Evolutionary conservation across 2,888 invertebrate genomes (phyloP).

Genomic region (Brachynemurus nebulosus): DNA sequence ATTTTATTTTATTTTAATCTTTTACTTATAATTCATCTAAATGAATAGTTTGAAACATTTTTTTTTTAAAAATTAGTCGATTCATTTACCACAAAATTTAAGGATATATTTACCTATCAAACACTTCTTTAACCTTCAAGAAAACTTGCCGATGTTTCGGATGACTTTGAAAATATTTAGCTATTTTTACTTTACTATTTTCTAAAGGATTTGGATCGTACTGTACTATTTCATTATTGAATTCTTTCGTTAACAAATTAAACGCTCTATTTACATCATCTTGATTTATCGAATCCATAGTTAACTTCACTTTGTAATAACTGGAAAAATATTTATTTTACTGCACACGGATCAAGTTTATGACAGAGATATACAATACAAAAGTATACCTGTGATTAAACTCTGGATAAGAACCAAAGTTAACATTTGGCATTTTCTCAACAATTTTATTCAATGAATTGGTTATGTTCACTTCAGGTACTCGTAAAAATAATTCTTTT

Average conservation of each 20-base stretch:
- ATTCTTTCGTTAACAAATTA: slow-evolving; percentile 27
- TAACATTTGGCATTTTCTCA: slow-evolving; percentile 33
- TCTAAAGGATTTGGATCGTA: slow-evolving; percentile 18
- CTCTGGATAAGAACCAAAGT: slow-evolving; percentile 40
- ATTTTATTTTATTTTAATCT: too few species aligned
- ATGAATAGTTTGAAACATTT: too few species aligned
- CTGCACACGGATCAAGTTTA: too few species aligned
- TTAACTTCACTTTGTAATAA: slow-evolving; percentile 35
- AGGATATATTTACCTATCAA: too few species aligned
- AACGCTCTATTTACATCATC: slow-evolving; percentile 28
- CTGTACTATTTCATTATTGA: slow-evolving; percentile 17
- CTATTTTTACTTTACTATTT: slow-evolving; percentile 18
- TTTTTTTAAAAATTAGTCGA: too few species aligned
- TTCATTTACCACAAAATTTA: too few species aligned
- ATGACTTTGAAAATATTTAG: too few species aligned
- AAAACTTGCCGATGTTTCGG: too few species aligned
- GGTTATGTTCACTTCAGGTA: slow-evolving; percentile 33
- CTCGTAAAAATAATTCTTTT: slow-evolving; percentile 32
- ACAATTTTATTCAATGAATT: slow-evolving; percentile 29
- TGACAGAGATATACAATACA: too few species aligned
- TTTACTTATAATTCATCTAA: too few species aligned
- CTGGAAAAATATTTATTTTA: slow-evolving; percentile 24
- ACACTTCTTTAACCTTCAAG: too few species aligned
- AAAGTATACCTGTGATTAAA: slow-evolving; percentile 32
- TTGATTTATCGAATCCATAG: slow-evolving; percentile 33